Evolutionary conservation across 2,797 vertebrate species (phyloP).

Genomic region (Pseudotriccus pelzelni): DNA sequence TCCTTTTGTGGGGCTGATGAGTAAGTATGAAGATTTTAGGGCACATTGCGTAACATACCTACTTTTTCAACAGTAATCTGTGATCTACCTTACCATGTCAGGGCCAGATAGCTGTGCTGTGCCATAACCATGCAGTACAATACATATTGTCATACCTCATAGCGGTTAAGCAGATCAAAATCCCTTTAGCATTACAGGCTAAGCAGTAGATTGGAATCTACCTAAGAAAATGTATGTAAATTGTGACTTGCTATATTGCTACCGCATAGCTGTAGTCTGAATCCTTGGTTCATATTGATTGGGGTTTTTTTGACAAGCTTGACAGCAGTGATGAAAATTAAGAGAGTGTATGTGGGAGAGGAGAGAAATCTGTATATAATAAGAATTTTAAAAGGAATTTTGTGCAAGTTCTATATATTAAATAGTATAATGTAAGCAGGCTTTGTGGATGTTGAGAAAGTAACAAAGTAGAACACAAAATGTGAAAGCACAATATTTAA

Average conservation of each 20-base stretch:
- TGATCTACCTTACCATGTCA: not conserved
- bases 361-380: not conserved
- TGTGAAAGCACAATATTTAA: not conserved
- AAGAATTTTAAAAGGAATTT: not conserved
- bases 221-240: not conserved
- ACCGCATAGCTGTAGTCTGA: not conserved
- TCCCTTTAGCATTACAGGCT: not conserved
- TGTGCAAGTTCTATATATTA: not conserved
- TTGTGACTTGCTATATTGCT: not conserved
- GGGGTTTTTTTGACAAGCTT: not conserved
- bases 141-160: not conserved
- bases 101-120: not conserved
- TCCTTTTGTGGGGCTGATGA: not conserved
- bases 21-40: not conserved
- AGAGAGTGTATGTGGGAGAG: not conserved
- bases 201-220: not conserved
- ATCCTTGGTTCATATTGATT: not conserved
- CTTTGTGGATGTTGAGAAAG: not conserved
- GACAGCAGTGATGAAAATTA: slow-evolving; percentile 29
- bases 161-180: not conserved
- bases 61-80: not conserved
- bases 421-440: not conserved
- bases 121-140: not conserved
- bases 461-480: not conserved
- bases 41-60: not conserved